These are phyloP conservation scores for Diogma glabrata DNA, from an alignment of 2,888 invertebrate genomes.

Conservation along the genomic window DNA sequence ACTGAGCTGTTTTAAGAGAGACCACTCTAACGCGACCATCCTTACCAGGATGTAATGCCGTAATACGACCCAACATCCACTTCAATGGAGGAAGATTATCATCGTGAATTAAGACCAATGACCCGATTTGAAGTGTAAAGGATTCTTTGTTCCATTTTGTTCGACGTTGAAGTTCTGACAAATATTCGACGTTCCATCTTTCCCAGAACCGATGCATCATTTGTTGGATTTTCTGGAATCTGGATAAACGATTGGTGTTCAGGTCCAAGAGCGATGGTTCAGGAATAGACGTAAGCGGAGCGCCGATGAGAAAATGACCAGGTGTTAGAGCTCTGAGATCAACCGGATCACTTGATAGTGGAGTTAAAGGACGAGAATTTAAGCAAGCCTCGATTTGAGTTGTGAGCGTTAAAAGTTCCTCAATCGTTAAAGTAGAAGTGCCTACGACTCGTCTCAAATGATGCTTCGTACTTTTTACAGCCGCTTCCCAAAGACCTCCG, in stretches of 20 bases:
- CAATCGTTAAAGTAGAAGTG: background rate
- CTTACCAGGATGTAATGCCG: background rate
- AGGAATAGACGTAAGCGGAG: background rate
- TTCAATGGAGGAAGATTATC: background rate
- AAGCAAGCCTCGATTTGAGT: no score
- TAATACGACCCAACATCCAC: background rate
- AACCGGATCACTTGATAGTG: no score
- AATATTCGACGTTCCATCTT: background rate
- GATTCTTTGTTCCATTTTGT: background rate
- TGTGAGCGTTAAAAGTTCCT: no score
- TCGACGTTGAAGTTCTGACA: background rate
- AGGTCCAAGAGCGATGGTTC: background rate
- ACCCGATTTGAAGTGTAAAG: background rate
- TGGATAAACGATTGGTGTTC: background rate
- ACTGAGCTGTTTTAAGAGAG: no score
- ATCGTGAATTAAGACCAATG: background rate
- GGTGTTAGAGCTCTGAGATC: background rate
- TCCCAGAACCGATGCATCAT: background rate
- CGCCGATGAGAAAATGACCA: background rate
- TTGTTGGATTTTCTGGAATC: background rate
- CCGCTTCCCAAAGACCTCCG: background rate
- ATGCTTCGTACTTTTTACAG: background rate
- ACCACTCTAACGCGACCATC: background rate
- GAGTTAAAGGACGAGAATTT: no score
- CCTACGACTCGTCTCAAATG: background rate